Percentiles rank a stretch among this genome's conserved stretches.
These are phyloP conservation scores for Ianthella basta DNA, from an alignment of 37 sponge, comb jelly and placozoan species.

Conservation along the genomic window DNA sequence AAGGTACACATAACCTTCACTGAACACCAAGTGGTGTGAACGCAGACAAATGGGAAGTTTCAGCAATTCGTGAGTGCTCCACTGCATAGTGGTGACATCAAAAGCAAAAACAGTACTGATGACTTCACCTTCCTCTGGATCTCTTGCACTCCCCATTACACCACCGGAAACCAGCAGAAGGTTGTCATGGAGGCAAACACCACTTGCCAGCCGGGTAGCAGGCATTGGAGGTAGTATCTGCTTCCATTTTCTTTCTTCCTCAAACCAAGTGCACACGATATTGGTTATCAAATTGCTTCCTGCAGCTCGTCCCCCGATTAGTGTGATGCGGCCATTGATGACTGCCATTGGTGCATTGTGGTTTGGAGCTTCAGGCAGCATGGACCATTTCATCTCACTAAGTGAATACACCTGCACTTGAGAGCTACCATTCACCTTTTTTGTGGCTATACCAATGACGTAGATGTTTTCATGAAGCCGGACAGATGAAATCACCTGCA, in stretches of 20 bases:
- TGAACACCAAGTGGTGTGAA: too few species aligned
- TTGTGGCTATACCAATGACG: too few species aligned
- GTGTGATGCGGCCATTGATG: conserved; percentile 5
- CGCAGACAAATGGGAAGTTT: not conserved
- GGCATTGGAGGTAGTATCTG: conserved; percentile 4
- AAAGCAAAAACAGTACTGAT: not conserved
- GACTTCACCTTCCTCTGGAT: not conserved
- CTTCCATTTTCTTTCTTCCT: not conserved
- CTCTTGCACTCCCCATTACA: too few species aligned
- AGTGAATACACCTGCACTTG: too few species aligned
- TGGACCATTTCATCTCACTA: too few species aligned
- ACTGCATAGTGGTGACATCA: not conserved
- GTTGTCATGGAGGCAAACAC: not conserved
- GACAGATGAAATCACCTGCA: too few species aligned
- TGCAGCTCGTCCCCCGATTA: not conserved
- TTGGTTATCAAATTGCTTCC: not conserved
- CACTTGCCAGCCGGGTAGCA: not conserved
- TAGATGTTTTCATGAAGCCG: too few species aligned
- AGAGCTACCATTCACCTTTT: too few species aligned
- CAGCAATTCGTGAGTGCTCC: not conserved
- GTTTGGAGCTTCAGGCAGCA: too few species aligned
- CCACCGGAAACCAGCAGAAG: not conserved
- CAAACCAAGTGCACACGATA: not conserved
- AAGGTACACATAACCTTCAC: too few species aligned
- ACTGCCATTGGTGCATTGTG: not conserved